Percentiles rank a stretch among this genome's conserved stretches.
Evolutionary conservation across 2,797 vertebrate genomes (phyloP).

Genomic region (Melanotaenia boesemani): DNA sequence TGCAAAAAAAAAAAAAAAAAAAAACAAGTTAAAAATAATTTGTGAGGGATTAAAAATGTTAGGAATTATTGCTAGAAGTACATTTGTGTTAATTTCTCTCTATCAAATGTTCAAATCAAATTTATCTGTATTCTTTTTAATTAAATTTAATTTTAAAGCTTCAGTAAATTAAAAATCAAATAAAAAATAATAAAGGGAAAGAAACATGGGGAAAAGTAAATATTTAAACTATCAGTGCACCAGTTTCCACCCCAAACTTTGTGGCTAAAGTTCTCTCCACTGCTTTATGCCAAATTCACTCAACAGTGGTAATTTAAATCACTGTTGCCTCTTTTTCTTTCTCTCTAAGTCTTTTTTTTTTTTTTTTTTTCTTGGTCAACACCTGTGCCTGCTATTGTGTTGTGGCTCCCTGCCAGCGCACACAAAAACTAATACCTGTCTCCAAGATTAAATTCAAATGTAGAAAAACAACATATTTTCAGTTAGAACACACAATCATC

Average conservation of each 20-base stretch:
- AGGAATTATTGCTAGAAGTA: constrained; percentile 95
- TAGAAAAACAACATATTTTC: constrained; percentile 61
- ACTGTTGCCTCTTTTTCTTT: constrained; percentile 46
- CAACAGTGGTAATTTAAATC: constrained; percentile 68
- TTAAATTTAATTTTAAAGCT: constrained; percentile 69
- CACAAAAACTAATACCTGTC: constrained; percentile 68
- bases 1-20: constrained; percentile 88
- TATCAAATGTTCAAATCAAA: constrained; percentile 87
- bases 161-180: neutral
- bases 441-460: constrained; percentile 66
- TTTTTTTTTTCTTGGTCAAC: constrained; percentile 59
- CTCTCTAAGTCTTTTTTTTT: constrained; percentile 2
- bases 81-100: constrained; percentile 95
- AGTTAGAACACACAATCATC: constrained; percentile 34
- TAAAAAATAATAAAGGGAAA: constrained; percentile 4
- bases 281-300: constrained; percentile 54
- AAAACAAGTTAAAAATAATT: constrained; percentile 98
- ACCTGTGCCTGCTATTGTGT: constrained; percentile 74
- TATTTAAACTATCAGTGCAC: constrained; percentile 3
- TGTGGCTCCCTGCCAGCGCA: constrained; percentile 70
- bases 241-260: constrained; percentile 53
- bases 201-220: neutral
- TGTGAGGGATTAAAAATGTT: constrained; percentile 70
- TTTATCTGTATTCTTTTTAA: constrained; percentile 85
- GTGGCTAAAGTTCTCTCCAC: constrained; percentile 35